Conservation (phyloP, 2,888 invertebrate species). For the Tetragonula carbonaria region DNA sequence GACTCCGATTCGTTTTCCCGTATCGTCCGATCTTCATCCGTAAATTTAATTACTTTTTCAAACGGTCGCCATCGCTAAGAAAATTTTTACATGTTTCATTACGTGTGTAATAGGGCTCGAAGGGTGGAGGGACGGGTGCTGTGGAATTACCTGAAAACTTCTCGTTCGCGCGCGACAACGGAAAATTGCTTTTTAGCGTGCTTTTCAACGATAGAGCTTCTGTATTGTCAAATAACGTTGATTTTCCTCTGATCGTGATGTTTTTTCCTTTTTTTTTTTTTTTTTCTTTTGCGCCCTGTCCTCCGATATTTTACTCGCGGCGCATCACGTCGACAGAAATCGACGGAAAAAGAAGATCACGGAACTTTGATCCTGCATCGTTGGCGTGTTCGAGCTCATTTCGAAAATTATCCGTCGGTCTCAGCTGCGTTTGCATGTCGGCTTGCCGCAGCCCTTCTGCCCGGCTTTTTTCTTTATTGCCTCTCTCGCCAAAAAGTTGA, state of each 20-base stretch:
- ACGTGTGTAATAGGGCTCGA: neutral
- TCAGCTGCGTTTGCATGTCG: neutral
- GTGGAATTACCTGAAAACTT: neutral
- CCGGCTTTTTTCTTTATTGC: neutral
- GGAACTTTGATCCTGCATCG: neutral
- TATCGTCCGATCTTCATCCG: neutral
- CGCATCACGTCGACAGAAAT: neutral
- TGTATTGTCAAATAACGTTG: neutral
- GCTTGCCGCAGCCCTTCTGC: neutral
- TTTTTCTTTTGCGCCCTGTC: neutral
- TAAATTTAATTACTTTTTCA: neutral
- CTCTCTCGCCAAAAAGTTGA: neutral
- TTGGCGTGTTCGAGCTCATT: slow-evolving; percentile 20
- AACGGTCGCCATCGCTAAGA: neutral
- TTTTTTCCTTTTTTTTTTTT: neutral
- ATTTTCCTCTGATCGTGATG: neutral
- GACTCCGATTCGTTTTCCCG: neutral
- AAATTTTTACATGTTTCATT: neutral
- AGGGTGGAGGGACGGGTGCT: neutral
- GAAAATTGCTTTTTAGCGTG: neutral
- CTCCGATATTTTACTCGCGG: neutral
- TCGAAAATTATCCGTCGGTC: slow-evolving; percentile 3
- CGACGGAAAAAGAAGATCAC: neutral
- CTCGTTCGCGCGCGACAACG: neutral
- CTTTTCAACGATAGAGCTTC: neutral